Evolutionary conservation across 2,888 invertebrate species (phyloP).

Genomic region (Alcis repandata): DNA sequence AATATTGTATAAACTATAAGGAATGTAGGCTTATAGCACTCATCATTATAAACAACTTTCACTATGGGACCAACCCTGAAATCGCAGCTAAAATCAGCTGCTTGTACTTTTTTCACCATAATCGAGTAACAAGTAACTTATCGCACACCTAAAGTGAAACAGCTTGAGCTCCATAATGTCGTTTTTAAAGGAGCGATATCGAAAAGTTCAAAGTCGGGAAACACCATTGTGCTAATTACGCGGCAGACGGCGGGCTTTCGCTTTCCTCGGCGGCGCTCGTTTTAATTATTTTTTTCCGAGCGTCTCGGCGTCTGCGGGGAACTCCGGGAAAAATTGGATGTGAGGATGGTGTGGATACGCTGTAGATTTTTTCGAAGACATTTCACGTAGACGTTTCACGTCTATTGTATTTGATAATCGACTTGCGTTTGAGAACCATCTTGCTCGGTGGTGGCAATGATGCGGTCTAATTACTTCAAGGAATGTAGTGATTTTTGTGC

Average conservation of each 20-base stretch:
- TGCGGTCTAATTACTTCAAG: no score
- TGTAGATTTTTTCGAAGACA: conserved; percentile 11
- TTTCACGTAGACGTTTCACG: background rate
- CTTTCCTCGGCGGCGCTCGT: conserved; percentile 83
- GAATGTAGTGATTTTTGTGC: no score
- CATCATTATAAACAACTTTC: no score
- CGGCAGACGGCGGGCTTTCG: conserved; percentile 86
- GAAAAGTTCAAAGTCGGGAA: conserved; percentile 86
- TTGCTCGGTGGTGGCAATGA: background rate
- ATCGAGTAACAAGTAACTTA: background rate
- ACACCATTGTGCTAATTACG: conserved; percentile 87
- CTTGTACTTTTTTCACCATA: no score
- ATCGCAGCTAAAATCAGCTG: no score
- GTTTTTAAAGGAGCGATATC: conserved; percentile 72
- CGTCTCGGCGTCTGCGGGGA: conserved; percentile 86
- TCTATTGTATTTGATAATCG: no score
- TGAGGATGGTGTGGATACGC: conserved; percentile 50
- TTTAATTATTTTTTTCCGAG: conserved; percentile 85
- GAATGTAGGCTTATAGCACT: no score
- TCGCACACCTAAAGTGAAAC: background rate
- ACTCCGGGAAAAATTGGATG: conserved; percentile 77
- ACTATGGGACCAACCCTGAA: no score
- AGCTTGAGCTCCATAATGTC: conserved; percentile 35
- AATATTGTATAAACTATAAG: no score
- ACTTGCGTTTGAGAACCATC: background rate